A percentile compares a stretch with the other conserved stretches of the same genome.
Evolutionary conservation across 2,888 invertebrate species (phyloP).

Genomic region (Nebria salina): DNA sequence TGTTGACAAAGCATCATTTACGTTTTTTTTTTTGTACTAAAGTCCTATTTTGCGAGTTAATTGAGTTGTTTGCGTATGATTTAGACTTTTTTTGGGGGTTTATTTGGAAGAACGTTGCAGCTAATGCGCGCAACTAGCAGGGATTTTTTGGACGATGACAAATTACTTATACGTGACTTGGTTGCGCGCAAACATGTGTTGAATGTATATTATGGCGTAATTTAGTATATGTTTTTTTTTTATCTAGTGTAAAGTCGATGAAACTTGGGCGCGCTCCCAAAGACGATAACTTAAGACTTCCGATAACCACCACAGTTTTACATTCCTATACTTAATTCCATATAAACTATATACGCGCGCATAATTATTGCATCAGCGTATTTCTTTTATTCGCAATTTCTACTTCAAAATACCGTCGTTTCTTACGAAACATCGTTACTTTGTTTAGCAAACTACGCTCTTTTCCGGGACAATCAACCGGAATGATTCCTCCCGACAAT

Average conservation of each 20-base stretch:
- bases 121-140: background rate
- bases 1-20: too few relatives aligned
- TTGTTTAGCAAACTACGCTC: too few relatives aligned
- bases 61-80: background rate
- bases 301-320: background rate
- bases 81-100: background rate
- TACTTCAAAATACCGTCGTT: too few relatives aligned
- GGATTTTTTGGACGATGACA: background rate
- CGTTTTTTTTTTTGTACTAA: too few relatives aligned
- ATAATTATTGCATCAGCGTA: too few relatives aligned
- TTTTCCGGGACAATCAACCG: too few relatives aligned
- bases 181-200: constrained; percentile 2
- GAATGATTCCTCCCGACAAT: too few relatives aligned
- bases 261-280: constrained; percentile 27
- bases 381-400: too few relatives aligned
- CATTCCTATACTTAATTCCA: background rate
- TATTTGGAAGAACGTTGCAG: background rate
- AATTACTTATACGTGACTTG: background rate
- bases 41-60: too few relatives aligned
- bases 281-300: background rate
- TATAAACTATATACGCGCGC: background rate
- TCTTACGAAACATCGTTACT: too few relatives aligned
- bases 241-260: constrained; percentile 42
- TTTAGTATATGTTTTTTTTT: constrained; percentile 36
- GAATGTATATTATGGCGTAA: constrained; percentile 41